Conservation (phyloP, 1,140 invertebrate species). For the Solenopsis fugax region DNA sequence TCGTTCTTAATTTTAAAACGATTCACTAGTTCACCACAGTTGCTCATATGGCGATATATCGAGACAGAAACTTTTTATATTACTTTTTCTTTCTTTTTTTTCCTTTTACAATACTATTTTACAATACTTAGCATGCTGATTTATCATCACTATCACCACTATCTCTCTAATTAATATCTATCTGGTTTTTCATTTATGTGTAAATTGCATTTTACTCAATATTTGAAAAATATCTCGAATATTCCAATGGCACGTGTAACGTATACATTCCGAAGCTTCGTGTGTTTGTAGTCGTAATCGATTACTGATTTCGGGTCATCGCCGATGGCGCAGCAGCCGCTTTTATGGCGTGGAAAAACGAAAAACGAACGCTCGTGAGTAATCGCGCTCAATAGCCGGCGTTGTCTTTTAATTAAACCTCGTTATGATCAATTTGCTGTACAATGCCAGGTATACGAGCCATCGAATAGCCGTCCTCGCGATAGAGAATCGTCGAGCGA, state of each 20-base stretch:
- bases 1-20: slow-evolving; percentile 77
- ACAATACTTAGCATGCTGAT: neutral
- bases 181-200: neutral
- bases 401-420: slow-evolving; percentile 78
- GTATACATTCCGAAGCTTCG: neutral
- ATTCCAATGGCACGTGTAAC: slow-evolving; percentile 2
- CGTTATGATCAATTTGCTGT: slow-evolving; percentile 74
- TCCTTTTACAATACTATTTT: neutral
- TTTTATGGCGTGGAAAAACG: slow-evolving; percentile 57
- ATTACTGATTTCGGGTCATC: slow-evolving; percentile 57
- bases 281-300: slow-evolving; percentile 26
- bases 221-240: slow-evolving; percentile 47
- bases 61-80: neutral
- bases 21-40: slow-evolving; percentile 77
- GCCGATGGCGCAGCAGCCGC: slow-evolving; percentile 30
- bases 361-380: slow-evolving; percentile 46
- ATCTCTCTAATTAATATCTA: neutral
- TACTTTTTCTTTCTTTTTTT: neutral
- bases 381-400: slow-evolving; percentile 56
- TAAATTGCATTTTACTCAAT: slow-evolving; percentile 50
- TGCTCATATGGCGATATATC: slow-evolving; percentile 59
- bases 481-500: slow-evolving; percentile 42
- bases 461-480: slow-evolving; percentile 43
- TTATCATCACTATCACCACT: slow-evolving; percentile 1
- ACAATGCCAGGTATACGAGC: slow-evolving; percentile 54